A percentile compares a stretch with the other conserved stretches of the same genome.
Conservation (phyloP, 2,888 invertebrate species). For the Aethes cnicana region DNA sequence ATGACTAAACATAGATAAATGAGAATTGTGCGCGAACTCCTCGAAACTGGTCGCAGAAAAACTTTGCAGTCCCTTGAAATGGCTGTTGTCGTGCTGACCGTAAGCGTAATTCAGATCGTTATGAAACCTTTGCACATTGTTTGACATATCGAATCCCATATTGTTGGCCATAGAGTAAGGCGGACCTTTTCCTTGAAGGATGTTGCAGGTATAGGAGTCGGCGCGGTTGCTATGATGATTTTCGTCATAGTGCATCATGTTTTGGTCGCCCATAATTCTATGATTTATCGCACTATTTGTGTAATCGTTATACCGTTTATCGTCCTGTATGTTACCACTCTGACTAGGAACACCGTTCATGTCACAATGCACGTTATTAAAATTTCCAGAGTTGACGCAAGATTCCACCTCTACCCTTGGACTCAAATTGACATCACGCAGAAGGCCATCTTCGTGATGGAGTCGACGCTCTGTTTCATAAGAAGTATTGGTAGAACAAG, state of each 20-base stretch:
- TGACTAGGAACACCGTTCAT: conserved; percentile 56
- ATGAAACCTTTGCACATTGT: conserved; percentile 69
- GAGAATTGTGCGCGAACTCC: conserved; percentile 80
- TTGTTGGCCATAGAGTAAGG: conserved; percentile 55
- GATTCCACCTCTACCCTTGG: conserved; percentile 84
- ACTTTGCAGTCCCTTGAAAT: conserved; percentile 70
- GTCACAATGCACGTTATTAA: conserved; percentile 86
- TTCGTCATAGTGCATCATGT: conserved; percentile 65
- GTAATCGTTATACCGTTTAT: conserved; percentile 56
- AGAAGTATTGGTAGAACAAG: conserved; percentile 59
- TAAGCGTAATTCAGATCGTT: conserved; percentile 75
- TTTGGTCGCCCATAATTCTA: conserved; percentile 59
- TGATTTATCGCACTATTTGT: conserved; percentile 74
- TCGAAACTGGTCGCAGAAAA: conserved; percentile 77
- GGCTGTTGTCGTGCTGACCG: conserved; percentile 60
- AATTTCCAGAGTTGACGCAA: conserved; percentile 85
- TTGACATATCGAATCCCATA: conserved; percentile 64
- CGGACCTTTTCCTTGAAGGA: conserved; percentile 70
- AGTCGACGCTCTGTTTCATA: conserved; percentile 67
- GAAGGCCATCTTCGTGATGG: conserved; percentile 65
- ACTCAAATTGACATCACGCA: conserved; percentile 79
- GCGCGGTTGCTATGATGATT: conserved; percentile 67
- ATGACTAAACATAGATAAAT: conserved; percentile 76
- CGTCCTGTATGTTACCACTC: conserved; percentile 45
- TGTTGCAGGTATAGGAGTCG: conserved; percentile 70